Evolutionary conservation across 2,888 invertebrate genomes (phyloP), one percentile per base, ranked within the genome.

Genomic region (Dorcus parallelipipedus): DNA sequence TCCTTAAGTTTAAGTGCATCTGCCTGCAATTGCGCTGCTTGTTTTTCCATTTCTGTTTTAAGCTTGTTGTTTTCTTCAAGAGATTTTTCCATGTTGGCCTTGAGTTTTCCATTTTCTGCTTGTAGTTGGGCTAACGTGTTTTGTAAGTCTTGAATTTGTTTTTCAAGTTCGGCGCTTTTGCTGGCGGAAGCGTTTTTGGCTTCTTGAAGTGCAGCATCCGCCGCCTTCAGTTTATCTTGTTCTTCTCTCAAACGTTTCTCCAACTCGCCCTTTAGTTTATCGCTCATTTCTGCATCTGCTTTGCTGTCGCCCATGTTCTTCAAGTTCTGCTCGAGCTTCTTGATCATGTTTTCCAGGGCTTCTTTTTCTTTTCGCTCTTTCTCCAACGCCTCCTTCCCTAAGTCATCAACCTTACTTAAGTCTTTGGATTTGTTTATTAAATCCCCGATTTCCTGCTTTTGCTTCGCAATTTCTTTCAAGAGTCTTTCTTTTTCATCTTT

Each of bases 281-380:
- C 20, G 17, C 38, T 49, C 50, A 9, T 38, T 52, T 9, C 26
- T 9, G n/a, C 41, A 20, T 45, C 45, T 3, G 17, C 10, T 39
- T 52, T 38, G 38, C 49, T 42, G 23, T 60, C 14, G 14, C 20
- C 26, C 43, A 54, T 14, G 51, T 49, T 57, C 10, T 52, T 63
- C 40, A 61, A 40, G n/a, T 62, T 48, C 39, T 67, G 65, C 65
- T 74, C 71, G 7, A 73, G 63, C 53, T 74, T 69, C 42, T 67
- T 67, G 20, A 73, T 66, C 41, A 68, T 65, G n/a, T 67, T 61
- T 52, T 70, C 65, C 41, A 75, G 57, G 10, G 67, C 66, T 43
- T 70, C 68, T 54, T 68, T 73, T 50, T 75, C 74, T 56, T 66
- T 69, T 26, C 61, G 58, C 9, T 69, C 69, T 53, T 66, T 67